Base-by-base conservation (phyloP, 2,888 invertebrate genomes). In the Lacanobia oleracea region DNA sequence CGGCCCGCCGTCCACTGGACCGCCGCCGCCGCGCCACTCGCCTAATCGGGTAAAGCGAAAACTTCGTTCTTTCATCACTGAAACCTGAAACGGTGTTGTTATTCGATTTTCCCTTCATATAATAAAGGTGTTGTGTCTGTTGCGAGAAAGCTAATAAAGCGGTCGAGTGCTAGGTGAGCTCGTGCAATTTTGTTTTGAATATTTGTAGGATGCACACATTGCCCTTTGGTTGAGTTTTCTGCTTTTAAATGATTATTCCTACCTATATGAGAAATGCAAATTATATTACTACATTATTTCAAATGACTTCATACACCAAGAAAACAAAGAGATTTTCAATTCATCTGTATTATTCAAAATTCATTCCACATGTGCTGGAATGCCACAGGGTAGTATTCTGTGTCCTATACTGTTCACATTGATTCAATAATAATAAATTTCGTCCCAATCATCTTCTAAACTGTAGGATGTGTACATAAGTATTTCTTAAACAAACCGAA, bases 41-140 rank as follows among this genome's bases (percentile, higher is more conserved):
- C 85, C 89, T 90, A 90, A 91, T 91, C 90, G 89, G 86, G 86
- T 91, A 89, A 88, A 89, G 88, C 85, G 86, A 87, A 91, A 90
- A 89, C 88, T 90, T 83, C 85, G 80, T 88, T 88, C 88, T 83
- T 90, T 87, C 82, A 79, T 86, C 87, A 86, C 85, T 83, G 84
- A 79, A 88, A 86, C 81, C 82, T 76, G 79, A 85, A 83, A 73
- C 72, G 59, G 64, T 75, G 80, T 70, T 75, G 70, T 83, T 77
- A 69, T 73, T 72, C 67, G 67, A 77, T 78, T 78, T 73, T 59
- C 59, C 54, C 14, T 23, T 45, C 50, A 18, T 61, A 67, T 78
- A 59, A 67, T 73, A 65, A 70, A n/a, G 12, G 50, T 69, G 40
- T 53, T 70, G 69, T 72, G 56, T 63, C 53, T 77, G 67, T 62